Base-by-base conservation (phyloP, 2,888 invertebrate species). In the Pandemis heparana region DNA sequence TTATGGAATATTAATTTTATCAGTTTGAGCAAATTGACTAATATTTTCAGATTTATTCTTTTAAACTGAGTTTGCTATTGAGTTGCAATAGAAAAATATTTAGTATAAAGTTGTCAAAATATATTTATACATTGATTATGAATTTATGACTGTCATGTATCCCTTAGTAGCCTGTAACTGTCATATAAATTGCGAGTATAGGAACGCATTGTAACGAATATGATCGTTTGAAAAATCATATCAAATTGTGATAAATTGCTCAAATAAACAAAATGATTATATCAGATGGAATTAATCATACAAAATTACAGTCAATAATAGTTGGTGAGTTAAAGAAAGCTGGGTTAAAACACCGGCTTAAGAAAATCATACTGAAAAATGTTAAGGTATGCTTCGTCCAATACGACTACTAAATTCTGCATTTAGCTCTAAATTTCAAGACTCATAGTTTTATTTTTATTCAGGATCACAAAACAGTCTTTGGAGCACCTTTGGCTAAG, bases 301-400 rank as follows among this genome's bases (percentile, higher is more conserved):
- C 89, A 43, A 93, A 94, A 87, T 83, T 95, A 75, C 94, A 94
- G 82, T 89, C 90, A 75, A 94, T 96, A 78, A 95, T 97, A 70
- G 92, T 96, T 18, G 95, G 95, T 76, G 96, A 97, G 88, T 89
- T 97, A 64, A 96, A 96, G 81, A 95, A 95, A 83, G 95, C 96
- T 67, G 97, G 97, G 56, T 95, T 97, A 78, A 97, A 97, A 86
- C 96, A 96, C 85, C 95, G 96, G 68, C 89, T 95, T 63, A 97
- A 97, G 84, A 97, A 96, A 84, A 92, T 91, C 70, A 95, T 96
- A 86, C 84, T 92, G 78, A 94, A 95, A 92, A 90, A 87, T 85
- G 88, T 92, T 9, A 95, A 95, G 91, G 95, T 95, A 80, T 86
- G 93, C 83, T 64, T 66, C 23, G 14, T 51, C 60, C n/a, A 59